These are phyloP conservation scores for Macaria liturata DNA, from an alignment of 2,888 invertebrate genomes.

Conservation along the genomic window DNA sequence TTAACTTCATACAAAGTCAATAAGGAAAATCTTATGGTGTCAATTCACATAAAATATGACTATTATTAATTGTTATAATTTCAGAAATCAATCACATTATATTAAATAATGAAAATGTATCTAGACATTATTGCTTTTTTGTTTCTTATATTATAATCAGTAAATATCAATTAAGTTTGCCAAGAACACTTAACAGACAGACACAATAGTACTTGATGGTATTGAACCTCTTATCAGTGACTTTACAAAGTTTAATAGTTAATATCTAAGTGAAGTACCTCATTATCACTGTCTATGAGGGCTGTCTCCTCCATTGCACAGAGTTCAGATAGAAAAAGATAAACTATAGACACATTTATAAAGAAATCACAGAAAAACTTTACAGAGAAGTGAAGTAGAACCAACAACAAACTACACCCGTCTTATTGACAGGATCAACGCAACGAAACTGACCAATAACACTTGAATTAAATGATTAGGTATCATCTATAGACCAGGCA, in stretches of 20 bases:
- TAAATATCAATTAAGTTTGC: background rate
- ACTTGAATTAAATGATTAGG: conserved; percentile 35
- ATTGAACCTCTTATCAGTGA: conserved; percentile 21
- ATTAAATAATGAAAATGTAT: too few species aligned
- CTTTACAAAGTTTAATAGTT: conserved; percentile 6
- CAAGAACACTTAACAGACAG: background rate
- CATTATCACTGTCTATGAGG: conserved; percentile 62
- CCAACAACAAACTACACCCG: conserved; percentile 29
- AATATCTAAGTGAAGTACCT: conserved; percentile 48
- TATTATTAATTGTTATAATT: too few species aligned
- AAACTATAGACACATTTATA: conserved; percentile 3
- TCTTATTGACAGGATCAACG: conserved; percentile 40
- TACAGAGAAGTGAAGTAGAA: conserved; percentile 9
- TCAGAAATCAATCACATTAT: too few species aligned
- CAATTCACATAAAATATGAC: too few species aligned
- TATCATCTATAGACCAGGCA: conserved; percentile 52
- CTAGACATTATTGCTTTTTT: too few species aligned
- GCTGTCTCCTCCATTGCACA: conserved; percentile 57
- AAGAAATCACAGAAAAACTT: conserved; percentile 25
- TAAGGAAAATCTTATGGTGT: too few species aligned
- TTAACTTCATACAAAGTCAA: too few species aligned
- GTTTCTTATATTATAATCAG: too few species aligned
- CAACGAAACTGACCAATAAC: conserved; percentile 37
- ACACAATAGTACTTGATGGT: conserved; percentile 1
- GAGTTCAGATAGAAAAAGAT: conserved; percentile 28